Evolutionary conservation across 2,797 vertebrate species (phyloP), one percentile per base, ranked within the genome.

Genomic region (Falco naumanni): DNA sequence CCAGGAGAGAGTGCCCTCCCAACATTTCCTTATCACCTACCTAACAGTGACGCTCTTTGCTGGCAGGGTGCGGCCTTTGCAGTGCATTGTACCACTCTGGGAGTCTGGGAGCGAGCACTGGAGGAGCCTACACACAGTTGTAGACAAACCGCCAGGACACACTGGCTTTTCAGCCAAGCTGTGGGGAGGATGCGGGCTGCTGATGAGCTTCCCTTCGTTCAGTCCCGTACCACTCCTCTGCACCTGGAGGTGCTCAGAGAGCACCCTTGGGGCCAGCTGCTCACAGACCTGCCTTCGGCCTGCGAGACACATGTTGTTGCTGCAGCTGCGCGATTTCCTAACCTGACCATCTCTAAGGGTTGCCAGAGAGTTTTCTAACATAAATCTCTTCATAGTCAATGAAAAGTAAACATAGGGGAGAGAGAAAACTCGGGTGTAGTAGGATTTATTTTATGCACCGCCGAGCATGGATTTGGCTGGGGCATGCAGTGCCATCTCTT

Each of bases 211-310:
- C 43, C 15, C 33, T 68, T 66, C 5, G 0, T 63, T 71, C n/a
- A 79, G 9, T 25, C 25, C 33, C 1, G 0, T 41, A 4, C 19
- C 22, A 12, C 19, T 33, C 5, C 37, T 45, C 31, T 22, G 50
- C 20, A 24, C 6, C 18, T 45, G 20, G 39, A 76, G 10, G 13
- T 53, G 51, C n/a, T 6, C 10, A 39, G 37, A 45, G 25, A 43
- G 10, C 37, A 47, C 29, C 37, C 24, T 31, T 1, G 0, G 45
- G 17, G 7, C 22, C 39, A 34, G 10, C 8, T 1, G 0, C 11
- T 9, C 41, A 9, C 6, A 17, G 24, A 31, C 31, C 34, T 72
- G 33, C 18, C n/a, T 78, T 64, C n/a, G 57, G 41, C 50, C 50
- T 43, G 37, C 25, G 24, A 48, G 48, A 59, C 80, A 28, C 37